Evolutionary conservation across 2,113 vertebrate species (phyloP).

Genomic region (Amphiprion ocellaris): DNA sequence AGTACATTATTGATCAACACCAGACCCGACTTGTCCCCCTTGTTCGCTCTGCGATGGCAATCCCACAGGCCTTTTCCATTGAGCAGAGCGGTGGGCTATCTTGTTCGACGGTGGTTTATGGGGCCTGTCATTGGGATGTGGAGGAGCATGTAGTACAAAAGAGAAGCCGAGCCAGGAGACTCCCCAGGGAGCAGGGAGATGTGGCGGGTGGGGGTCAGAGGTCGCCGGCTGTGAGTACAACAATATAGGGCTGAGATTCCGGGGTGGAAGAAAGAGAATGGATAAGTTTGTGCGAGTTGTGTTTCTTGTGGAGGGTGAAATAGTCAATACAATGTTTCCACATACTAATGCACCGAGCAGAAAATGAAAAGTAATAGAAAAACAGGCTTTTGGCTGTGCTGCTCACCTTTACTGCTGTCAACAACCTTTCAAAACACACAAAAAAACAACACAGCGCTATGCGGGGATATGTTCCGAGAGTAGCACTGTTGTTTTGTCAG

Average conservation of each 20-base stretch:
- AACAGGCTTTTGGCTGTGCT: not conserved
- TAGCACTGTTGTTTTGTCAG: not conserved
- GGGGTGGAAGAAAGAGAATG: conserved; percentile 1
- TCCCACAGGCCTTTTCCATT: conserved; percentile 58
- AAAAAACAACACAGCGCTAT: not conserved
- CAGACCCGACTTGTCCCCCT: conserved; percentile 53
- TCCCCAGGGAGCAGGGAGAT: conserved; percentile 39
- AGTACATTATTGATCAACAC: conserved; percentile 81
- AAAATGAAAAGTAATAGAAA: conserved; percentile 8
- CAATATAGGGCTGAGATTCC: conserved; percentile 18
- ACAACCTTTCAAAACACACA: too few relatives aligned
- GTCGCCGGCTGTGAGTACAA: conserved; percentile 36
- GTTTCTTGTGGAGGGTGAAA: not conserved
- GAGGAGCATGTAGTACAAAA: conserved; percentile 43
- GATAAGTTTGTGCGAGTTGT: conserved; percentile 32
- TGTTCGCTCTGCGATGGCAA: conserved; percentile 46
- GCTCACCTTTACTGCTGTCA: not conserved
- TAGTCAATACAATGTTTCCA: not conserved
- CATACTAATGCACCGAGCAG: not conserved
- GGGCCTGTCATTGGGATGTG: conserved; percentile 58
- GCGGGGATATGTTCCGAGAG: not conserved
- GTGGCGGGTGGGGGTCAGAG: conserved; percentile 47
- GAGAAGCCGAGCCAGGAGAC: conserved; percentile 21
- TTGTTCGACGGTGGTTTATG: conserved; percentile 71
- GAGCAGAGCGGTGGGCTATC: conserved; percentile 53